Percentiles rank a stretch among this genome's conserved stretches.
Evolutionary conservation across 2,888 invertebrate genomes (phyloP).

Genomic region (Amphipyra berbera): DNA sequence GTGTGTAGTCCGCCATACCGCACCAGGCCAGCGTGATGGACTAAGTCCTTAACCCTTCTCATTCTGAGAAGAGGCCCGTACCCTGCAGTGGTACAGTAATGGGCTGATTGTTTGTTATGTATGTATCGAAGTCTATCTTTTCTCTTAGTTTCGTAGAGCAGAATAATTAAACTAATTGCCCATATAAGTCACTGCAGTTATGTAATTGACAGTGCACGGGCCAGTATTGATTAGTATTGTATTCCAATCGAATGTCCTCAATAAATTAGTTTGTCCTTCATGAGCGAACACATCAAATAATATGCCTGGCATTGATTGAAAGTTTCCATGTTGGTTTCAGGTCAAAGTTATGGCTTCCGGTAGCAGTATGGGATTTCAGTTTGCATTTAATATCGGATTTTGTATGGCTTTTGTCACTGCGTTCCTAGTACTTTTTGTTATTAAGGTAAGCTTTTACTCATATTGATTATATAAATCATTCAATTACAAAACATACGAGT

Average conservation of each 20-base stretch:
- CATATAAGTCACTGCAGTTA: no score
- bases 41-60: no score
- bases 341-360: conserved; percentile 84
- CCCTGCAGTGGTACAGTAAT: no score
- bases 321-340: conserved; percentile 62
- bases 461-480: conserved; percentile 39
- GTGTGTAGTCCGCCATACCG: no score
- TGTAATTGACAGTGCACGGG: no score
- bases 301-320: not conserved
- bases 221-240: conserved; percentile 2
- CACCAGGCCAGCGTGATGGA: no score
- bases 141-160: no score
- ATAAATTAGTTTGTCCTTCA: not conserved
- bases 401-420: conserved; percentile 94
- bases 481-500: conserved; percentile 25
- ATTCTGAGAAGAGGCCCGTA: no score
- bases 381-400: conserved; percentile 93
- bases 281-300: not conserved
- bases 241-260: not conserved
- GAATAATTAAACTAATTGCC: no score
- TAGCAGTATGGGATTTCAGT: conserved; percentile 88
- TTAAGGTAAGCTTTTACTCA: conserved; percentile 71
- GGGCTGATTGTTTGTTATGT: no score
- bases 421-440: conserved; percentile 90
- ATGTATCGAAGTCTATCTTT: no score